Percentiles rank a stretch among this genome's conserved stretches.
Evolutionary conservation across 2,113 vertebrate genomes (phyloP).

Genomic region (Otus sunia): DNA sequence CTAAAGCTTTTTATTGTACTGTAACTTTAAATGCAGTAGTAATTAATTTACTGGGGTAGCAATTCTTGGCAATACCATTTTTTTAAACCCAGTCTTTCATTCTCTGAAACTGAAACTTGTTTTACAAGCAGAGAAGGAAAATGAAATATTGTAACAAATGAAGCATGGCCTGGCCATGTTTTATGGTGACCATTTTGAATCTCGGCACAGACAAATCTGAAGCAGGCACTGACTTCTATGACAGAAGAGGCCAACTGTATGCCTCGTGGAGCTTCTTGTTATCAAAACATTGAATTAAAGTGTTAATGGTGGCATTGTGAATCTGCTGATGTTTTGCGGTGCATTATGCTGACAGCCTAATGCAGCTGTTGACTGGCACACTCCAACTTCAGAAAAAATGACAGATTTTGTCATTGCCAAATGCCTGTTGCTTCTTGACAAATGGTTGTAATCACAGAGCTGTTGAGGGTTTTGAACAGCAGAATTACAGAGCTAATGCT

Average conservation of each 20-base stretch:
- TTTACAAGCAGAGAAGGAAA: background rate
- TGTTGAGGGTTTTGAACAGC: conserved; percentile 50
- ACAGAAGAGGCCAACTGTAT: conserved; percentile 70
- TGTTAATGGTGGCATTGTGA: conserved; percentile 72
- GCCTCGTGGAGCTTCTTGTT: conserved; percentile 48
- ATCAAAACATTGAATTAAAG: conserved; percentile 70
- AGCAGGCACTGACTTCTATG: background rate
- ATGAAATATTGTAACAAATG: background rate
- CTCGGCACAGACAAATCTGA: background rate
- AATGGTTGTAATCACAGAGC: conserved; percentile 69
- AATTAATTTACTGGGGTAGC: background rate
- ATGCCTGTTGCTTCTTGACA: conserved; percentile 75
- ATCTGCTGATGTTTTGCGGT: conserved; percentile 51
- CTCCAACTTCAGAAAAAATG: conserved; percentile 81
- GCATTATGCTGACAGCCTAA: conserved; percentile 64
- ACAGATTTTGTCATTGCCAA: conserved; percentile 83
- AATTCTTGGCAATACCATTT: background rate
- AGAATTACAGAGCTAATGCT: conserved; percentile 18
- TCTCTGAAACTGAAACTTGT: background rate
- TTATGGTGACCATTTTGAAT: background rate
- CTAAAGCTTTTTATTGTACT: background rate
- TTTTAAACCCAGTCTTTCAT: background rate
- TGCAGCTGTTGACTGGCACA: conserved; percentile 89
- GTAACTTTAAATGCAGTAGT: background rate
- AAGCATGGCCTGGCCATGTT: background rate